phyloP scores from a whole-genome alignment of 35 echinoderm and acorn worm genomes.

The Apostichopus californicus region DNA sequence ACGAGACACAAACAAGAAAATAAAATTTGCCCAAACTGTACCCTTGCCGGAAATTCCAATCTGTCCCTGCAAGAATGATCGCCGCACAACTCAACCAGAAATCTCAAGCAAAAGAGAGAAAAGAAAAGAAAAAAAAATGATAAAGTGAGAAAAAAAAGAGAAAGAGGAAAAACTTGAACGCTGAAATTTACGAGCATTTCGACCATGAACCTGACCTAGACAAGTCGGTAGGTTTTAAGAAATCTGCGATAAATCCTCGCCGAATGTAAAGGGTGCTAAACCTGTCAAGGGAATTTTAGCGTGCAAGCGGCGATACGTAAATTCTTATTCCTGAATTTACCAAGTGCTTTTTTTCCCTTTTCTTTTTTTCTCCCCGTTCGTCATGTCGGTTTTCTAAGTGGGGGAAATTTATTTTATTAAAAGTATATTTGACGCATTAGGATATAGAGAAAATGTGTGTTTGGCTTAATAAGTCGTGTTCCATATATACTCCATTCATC shows the following conservation, averaged over 20 bases:
- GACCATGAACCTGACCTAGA: constrained; percentile 53
- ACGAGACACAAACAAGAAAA: constrained; percentile 58
- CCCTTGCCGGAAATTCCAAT: constrained; percentile 58
- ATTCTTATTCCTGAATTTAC: not conserved
- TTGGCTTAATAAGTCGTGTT: no score
- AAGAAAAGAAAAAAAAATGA: not conserved
- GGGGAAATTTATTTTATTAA: no score
- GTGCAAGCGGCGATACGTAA: not conserved
- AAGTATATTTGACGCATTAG: no score
- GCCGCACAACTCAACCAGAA: constrained; percentile 39
- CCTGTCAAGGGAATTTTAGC: constrained; percentile 8
- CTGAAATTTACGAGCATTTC: constrained; percentile 42
- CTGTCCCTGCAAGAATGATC: constrained; percentile 24
- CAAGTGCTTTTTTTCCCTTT: no score
- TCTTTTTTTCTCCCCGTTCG: no score
- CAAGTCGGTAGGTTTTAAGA: not conserved
- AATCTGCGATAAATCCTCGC: constrained; percentile 17
- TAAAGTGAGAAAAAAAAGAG: constrained; percentile 4
- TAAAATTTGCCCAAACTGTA: constrained; percentile 43
- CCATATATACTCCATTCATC: no score
- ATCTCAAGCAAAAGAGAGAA: not conserved
- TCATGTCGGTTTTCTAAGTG: no score
- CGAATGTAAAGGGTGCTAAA: constrained; percentile 25
- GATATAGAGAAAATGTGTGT: no score
- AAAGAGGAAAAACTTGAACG: constrained; percentile 22